Base-by-base conservation (phyloP, 37 sponge, comb jelly and placozoan genomes). In the Beroe forskalii region DNA sequence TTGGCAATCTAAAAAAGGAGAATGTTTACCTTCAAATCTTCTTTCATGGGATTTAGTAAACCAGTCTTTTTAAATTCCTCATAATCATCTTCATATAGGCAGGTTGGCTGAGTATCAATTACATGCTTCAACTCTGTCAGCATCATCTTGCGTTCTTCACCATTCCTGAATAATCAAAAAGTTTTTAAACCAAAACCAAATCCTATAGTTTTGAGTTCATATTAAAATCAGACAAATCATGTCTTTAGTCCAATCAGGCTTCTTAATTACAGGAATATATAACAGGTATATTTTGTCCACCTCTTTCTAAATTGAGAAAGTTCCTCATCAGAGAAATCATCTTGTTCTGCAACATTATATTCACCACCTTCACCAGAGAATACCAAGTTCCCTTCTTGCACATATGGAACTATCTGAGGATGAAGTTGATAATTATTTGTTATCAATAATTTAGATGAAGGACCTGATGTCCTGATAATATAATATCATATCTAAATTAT, bases 31-130 rank as follows among this genome's bases (percentile, higher is more conserved):
- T 27, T 80, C 4, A 80, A n/a, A 4, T 80, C 86, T 12, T n/a
- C 37, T 38, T 80, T 43, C 8, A 27, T 80, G 23, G 86, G 86
- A 42, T 80, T 80, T 30, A 80, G 27, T 30, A 80, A 43, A 0
- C 86, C 86, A 4, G 86, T 80, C 31, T 80, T 35, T 30, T 80
- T 80, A 44, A 80, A 80, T 48, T 80, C 86, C 55, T 80, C 4
- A 42, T 80, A 80, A 25, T 80, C 86, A 43, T 41, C 55, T 25
- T 80, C 86, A 27, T 80, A 80, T 23, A 80, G 55, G 42, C 55
- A 80, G 1, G 86, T 80, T 0, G 86, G 86, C 1, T 80, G 40
- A 80, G 8, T 44, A 22, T 80, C 86, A 23, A 80, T 80, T 0
- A 80, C 86, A 80, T 80, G 86, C 25, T 25, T 41, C 31, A 80